phyloP scores from a whole-genome alignment of 1,140 invertebrate species.

The Ostrea edulis region DNA sequence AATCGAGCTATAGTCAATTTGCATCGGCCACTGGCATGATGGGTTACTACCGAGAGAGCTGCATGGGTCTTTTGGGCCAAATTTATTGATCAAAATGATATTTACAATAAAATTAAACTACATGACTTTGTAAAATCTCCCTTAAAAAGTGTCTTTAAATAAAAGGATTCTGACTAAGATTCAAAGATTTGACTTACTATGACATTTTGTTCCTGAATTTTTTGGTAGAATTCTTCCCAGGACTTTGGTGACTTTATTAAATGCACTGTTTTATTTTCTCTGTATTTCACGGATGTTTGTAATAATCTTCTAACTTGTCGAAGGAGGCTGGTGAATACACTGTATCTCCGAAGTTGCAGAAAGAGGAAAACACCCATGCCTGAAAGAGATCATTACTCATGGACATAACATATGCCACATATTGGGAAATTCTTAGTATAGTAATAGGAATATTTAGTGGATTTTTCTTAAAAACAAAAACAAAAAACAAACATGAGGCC shows the following conservation, averaged over 20 bases:
- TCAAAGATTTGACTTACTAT: constrained; percentile 26
- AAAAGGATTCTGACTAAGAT: too few species aligned
- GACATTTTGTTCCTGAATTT: constrained; percentile 26
- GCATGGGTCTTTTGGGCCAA: too few species aligned
- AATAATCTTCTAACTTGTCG: background rate
- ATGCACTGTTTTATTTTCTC: constrained; percentile 49
- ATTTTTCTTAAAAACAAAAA: too few species aligned
- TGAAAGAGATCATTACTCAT: background rate
- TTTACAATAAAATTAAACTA: too few species aligned
- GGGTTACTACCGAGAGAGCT: too few species aligned
- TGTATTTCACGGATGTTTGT: constrained; percentile 26
- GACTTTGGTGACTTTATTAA: constrained; percentile 39
- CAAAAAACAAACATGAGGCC: too few species aligned
- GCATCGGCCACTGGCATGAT: too few species aligned
- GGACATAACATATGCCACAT: background rate
- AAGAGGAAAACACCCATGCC: constrained; percentile 14
- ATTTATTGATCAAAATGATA: too few species aligned
- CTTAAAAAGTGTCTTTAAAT: too few species aligned
- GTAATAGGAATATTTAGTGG: too few species aligned
- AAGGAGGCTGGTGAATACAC: background rate
- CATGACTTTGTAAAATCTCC: too few species aligned
- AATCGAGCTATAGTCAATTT: too few species aligned
- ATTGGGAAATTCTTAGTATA: background rate
- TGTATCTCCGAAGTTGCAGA: background rate
- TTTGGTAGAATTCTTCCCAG: constrained; percentile 47